These are phyloP conservation scores for Microhierax caerulescens DNA, from an alignment of 2,797 vertebrate genomes.

Conservation along the genomic window DNA sequence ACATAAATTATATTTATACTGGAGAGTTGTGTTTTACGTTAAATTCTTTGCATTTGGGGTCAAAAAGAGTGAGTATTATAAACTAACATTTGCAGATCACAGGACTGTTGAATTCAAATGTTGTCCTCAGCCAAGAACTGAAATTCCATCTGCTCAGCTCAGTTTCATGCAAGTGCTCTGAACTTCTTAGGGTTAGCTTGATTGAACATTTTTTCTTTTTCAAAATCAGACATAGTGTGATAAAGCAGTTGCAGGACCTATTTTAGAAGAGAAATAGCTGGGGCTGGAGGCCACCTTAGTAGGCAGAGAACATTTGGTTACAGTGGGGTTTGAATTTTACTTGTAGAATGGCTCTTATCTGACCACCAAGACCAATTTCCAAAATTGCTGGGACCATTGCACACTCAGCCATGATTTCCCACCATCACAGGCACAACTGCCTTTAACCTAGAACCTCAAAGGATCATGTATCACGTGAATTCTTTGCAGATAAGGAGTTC, in stretches of 20 bases:
- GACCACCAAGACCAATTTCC: neutral
- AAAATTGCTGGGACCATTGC: neutral
- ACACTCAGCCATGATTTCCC: neutral
- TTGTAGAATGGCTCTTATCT: neutral
- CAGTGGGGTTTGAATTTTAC: neutral
- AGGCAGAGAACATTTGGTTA: neutral
- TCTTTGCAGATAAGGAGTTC: neutral
- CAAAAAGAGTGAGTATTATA: neutral
- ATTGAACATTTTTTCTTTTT: neutral
- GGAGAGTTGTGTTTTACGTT: neutral
- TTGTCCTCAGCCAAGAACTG: neutral
- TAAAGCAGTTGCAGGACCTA: neutral
- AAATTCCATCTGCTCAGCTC: neutral
- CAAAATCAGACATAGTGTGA: neutral
- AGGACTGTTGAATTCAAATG: neutral
- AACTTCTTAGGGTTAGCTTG: neutral
- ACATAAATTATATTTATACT: neutral
- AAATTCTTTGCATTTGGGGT: neutral
- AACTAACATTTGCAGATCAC: neutral
- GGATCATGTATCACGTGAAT: rapidly evolving
- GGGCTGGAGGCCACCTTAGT: neutral
- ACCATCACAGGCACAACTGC: neutral
- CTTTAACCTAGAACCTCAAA: neutral
- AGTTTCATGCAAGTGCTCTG: neutral
- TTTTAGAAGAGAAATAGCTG: neutral